These are phyloP conservation scores for Lordiphosa collinella DNA, from an alignment of 1,140 invertebrate species.

Conservation along the genomic window DNA sequence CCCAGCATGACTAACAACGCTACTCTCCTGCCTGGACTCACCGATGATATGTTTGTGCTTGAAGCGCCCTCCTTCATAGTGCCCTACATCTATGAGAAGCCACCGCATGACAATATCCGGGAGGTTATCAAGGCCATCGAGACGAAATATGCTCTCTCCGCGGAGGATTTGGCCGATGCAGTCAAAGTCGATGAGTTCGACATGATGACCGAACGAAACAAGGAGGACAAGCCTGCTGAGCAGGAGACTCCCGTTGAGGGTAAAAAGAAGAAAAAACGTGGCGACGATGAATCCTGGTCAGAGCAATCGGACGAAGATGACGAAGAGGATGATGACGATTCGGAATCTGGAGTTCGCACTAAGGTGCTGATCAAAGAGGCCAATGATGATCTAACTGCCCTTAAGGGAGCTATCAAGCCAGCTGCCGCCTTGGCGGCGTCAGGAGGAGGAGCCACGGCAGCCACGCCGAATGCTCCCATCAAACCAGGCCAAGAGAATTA, in stretches of 20 bases:
- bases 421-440: conserved; percentile 75
- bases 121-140: conserved; percentile 86
- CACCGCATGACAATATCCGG: conserved; percentile 88
- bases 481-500: conserved; percentile 81
- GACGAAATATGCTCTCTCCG: conserved; percentile 83
- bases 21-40: conserved; percentile 87
- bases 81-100: conserved; percentile 95
- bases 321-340: conserved; percentile 82
- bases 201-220: conserved; percentile 76
- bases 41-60: conserved; percentile 94
- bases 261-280: conserved; percentile 78
- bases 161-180: conserved; percentile 79
- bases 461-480: conserved; percentile 39
- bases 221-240: conserved; percentile 60
- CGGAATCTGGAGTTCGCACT: conserved; percentile 81
- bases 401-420: conserved; percentile 80
- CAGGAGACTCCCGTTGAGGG: conserved; percentile 14
- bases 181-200: conserved; percentile 78
- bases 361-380: conserved; percentile 82
- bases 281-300: conserved; percentile 78
- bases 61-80: conserved; percentile 95
- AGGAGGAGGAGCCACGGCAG: conserved; percentile 42
- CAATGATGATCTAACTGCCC: conserved; percentile 80
- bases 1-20: conserved; percentile 78
- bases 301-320: conserved; percentile 80